Conservation (phyloP, 2,797 vertebrate species). For the Alcedo atthis region DNA sequence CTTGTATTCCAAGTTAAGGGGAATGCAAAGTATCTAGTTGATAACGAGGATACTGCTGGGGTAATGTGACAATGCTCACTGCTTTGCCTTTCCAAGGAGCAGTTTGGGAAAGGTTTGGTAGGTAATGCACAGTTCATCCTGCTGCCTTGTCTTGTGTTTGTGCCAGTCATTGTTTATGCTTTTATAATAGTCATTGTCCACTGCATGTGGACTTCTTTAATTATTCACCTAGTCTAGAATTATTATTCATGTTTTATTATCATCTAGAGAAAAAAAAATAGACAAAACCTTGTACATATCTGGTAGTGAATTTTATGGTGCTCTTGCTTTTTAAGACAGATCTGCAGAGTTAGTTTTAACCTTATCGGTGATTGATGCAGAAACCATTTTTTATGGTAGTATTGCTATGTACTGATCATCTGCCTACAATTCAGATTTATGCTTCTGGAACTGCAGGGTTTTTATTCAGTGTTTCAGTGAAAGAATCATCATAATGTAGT, state of each 20-base stretch:
- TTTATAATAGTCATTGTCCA: not conserved
- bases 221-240: not conserved
- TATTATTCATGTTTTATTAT: not conserved
- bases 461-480: constrained; percentile 22
- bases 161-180: not conserved
- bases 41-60: not conserved
- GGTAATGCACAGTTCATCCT: not conserved
- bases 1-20: not conserved
- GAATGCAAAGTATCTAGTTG: not conserved
- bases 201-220: not conserved
- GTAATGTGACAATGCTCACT: not conserved
- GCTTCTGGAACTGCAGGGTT: not conserved
- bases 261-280: not conserved
- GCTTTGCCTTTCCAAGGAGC: not conserved
- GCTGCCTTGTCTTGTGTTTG: not conserved
- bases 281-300: not conserved
- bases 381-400: not conserved
- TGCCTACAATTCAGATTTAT: constrained; percentile 26
- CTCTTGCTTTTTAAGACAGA: not conserved
- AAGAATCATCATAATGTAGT: not conserved
- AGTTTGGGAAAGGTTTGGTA: not conserved
- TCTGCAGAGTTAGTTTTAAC: not conserved
- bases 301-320: not conserved
- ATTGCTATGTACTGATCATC: not conserved
- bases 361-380: not conserved